phyloP scores from a whole-genome alignment of 2,888 invertebrate genomes.

The Pelosia muscerda region DNA sequence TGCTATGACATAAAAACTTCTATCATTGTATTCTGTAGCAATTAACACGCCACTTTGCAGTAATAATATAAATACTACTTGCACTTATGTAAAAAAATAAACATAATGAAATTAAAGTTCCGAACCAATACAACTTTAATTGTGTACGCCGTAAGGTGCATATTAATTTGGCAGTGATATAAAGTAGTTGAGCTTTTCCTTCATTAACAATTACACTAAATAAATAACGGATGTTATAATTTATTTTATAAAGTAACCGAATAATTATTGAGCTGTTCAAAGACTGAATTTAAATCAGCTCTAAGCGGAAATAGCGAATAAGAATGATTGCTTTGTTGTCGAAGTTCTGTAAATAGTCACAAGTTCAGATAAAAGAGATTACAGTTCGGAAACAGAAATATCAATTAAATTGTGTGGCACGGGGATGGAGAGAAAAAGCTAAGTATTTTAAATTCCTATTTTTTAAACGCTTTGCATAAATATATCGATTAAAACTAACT shows the following conservation, averaged over 20 bases:
- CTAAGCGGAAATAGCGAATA: slow-evolving; percentile 9
- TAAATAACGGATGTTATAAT: neutral
- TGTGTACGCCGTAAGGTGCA: neutral
- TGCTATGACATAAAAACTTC: neutral
- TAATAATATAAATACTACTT: neutral
- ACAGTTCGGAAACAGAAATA: too few species aligned
- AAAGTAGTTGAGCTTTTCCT: neutral
- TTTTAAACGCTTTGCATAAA: too few species aligned
- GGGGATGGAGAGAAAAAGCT: too few species aligned
- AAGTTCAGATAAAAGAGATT: too few species aligned
- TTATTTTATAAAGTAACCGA: slow-evolving; percentile 1
- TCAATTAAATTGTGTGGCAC: too few species aligned
- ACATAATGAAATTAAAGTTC: neutral
- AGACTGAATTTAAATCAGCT: slow-evolving; percentile 13
- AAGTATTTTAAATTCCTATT: too few species aligned
- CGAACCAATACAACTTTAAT: neutral
- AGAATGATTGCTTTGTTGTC: slow-evolving; percentile 9
- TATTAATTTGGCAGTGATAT: neutral
- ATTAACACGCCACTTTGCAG: neutral
- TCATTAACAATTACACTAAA: neutral
- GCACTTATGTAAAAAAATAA: neutral
- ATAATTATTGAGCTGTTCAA: neutral
- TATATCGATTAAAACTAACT: too few species aligned
- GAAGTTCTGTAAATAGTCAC: too few species aligned
- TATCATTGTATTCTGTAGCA: neutral